Conservation (phyloP, 53 echinoderm and acorn worm genomes). For the Hippasteria phrygiana region DNA sequence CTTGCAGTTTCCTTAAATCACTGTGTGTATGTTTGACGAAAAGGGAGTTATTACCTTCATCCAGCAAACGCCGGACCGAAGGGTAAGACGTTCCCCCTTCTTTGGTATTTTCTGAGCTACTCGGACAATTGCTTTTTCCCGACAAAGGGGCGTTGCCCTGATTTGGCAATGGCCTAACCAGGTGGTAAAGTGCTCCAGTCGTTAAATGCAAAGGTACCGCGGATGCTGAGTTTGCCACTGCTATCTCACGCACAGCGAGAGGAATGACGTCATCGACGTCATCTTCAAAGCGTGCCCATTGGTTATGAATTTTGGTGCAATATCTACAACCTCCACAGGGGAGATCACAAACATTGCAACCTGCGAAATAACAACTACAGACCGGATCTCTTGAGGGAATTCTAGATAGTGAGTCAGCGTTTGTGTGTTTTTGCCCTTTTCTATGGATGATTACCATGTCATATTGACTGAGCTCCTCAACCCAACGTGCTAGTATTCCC, state of each 20-base stretch:
- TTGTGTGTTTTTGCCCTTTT: not conserved
- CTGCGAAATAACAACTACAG: not conserved
- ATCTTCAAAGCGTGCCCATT: not conserved
- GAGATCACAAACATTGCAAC: not conserved
- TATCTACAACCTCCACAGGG: not conserved
- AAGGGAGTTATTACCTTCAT: not conserved
- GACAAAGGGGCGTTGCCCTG: not conserved
- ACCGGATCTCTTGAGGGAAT: not conserved
- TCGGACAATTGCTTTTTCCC: not conserved
- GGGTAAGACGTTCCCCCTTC: not conserved
- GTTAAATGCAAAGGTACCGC: not conserved
- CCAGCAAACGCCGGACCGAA: conserved; percentile 29
- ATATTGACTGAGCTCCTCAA: conserved; percentile 67
- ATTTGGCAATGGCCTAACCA: not conserved
- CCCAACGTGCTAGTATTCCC: conserved; percentile 60
- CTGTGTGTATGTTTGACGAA: not conserved
- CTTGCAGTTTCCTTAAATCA: conserved; percentile 1
- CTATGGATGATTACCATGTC: conserved; percentile 15
- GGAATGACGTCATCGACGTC: not conserved
- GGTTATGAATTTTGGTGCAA: not conserved
- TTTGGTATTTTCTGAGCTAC: no score
- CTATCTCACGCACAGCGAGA: not conserved
- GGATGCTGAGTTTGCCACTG: not conserved
- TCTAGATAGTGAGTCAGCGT: conserved; percentile 11
- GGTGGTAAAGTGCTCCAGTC: not conserved